A percentile compares a stretch with the other conserved stretches of the same genome.
Evolutionary conservation across 1,140 invertebrate species (phyloP).

Genomic region (Cylas formicarius): DNA sequence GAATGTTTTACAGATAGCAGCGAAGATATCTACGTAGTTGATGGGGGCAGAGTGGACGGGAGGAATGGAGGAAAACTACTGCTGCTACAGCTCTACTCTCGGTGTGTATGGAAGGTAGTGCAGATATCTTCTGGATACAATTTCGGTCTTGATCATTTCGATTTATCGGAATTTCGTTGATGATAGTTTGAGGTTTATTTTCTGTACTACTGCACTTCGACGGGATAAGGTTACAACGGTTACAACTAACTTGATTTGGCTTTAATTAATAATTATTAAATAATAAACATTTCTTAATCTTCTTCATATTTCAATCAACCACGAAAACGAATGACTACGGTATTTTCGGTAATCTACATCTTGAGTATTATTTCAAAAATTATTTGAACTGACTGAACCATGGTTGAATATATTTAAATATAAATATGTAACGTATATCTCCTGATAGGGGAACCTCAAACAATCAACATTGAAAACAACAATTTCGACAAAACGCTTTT

Average conservation of each 20-base stretch:
- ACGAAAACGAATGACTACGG: background rate
- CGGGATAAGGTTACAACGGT: too few species aligned
- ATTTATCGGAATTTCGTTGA: background rate
- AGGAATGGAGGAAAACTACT: constrained; percentile 3
- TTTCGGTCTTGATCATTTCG: too few species aligned
- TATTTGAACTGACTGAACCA: constrained; percentile 1
- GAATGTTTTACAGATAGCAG: constrained; percentile 22
- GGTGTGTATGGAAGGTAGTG: background rate
- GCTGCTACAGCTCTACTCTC: constrained; percentile 3
- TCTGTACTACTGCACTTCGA: too few species aligned
- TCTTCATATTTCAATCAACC: background rate
- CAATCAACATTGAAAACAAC: background rate
- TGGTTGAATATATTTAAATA: background rate
- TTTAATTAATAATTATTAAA: constrained; percentile 4
- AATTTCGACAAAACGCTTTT: background rate
- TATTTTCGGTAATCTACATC: too few species aligned
- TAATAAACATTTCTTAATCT: background rate
- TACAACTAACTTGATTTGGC: too few species aligned
- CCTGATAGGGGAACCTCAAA: background rate
- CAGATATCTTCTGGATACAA: constrained; percentile 16
- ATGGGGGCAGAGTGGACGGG: background rate
- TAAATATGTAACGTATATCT: background rate
- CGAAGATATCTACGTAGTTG: constrained; percentile 7
- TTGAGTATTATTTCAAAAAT: too few species aligned
- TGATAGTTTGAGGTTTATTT: constrained; percentile 11